These are phyloP conservation scores for Molossus alvarezi DNA, from an alignment of 2,797 vertebrate genomes.

Conservation along the genomic window DNA sequence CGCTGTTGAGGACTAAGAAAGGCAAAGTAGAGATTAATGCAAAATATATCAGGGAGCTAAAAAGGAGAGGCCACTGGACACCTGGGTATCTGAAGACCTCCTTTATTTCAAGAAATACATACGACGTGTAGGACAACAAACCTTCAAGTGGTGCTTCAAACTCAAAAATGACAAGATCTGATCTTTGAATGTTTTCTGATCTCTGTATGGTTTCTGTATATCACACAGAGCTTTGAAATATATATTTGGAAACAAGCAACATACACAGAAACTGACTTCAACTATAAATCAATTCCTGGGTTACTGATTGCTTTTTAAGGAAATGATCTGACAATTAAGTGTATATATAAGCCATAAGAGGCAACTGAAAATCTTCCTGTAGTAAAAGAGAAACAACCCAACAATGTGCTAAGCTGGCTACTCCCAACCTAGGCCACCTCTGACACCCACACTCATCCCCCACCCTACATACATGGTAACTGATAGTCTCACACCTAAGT, in stretches of 20 bases:
- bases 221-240: slow-evolving; percentile 81
- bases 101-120: slow-evolving; percentile 57
- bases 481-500: not conserved
- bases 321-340: slow-evolving; percentile 48
- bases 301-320: slow-evolving; percentile 68
- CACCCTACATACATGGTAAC: not conserved
- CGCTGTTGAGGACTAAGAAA: slow-evolving; percentile 55
- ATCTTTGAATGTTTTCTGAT: slow-evolving; percentile 73
- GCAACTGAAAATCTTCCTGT: not conserved
- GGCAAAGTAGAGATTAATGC: slow-evolving; percentile 44
- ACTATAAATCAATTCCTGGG: slow-evolving; percentile 49
- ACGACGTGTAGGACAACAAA: slow-evolving; percentile 44
- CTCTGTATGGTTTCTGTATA: slow-evolving; percentile 63
- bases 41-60: slow-evolving; percentile 25
- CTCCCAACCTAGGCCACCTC: not conserved
- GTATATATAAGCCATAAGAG: not conserved
- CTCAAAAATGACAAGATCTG: slow-evolving; percentile 72
- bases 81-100: slow-evolving; percentile 36
- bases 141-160: slow-evolving; percentile 65
- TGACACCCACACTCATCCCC: not conserved
- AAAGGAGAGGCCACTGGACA: slow-evolving; percentile 34
- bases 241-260: slow-evolving; percentile 76
- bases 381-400: slow-evolving; percentile 31
- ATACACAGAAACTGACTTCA: slow-evolving; percentile 68
- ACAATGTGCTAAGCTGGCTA: not conserved